These are phyloP conservation scores for Physeter macrocephalus DNA, from an alignment of 2,113 vertebrate genomes.

Conservation along the genomic window DNA sequence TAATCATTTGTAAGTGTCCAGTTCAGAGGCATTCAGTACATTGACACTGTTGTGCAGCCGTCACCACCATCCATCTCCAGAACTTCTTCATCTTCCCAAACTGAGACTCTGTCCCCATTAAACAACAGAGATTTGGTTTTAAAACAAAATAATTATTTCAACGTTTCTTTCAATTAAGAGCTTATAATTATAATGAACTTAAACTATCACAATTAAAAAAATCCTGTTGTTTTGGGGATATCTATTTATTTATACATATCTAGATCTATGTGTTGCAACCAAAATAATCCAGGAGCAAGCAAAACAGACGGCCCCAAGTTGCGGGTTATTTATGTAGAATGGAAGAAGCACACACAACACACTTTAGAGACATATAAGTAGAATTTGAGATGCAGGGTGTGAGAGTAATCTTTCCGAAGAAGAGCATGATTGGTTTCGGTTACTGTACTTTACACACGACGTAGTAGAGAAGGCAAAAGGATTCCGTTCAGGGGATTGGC, in stretches of 20 bases:
- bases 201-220: background rate
- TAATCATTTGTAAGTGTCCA: fast-evolving
- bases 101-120: background rate
- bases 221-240: background rate
- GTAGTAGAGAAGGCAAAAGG: background rate
- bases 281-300: background rate
- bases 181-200: background rate
- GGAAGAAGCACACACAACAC: fast-evolving
- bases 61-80: background rate
- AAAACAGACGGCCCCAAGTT: background rate
- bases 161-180: background rate
- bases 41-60: fast-evolving
- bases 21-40: background rate
- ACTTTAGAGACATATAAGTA: background rate
- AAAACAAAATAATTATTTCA: background rate
- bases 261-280: background rate
- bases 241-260: background rate
- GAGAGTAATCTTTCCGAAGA: background rate
- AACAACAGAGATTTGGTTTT: background rate
- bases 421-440: background rate
- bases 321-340: fast-evolving
- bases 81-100: background rate
- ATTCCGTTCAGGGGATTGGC: background rate
- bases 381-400: background rate
- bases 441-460: background rate